These are phyloP conservation scores for Crematogaster levior DNA, from an alignment of 2,888 invertebrate species.

Conservation along the genomic window DNA sequence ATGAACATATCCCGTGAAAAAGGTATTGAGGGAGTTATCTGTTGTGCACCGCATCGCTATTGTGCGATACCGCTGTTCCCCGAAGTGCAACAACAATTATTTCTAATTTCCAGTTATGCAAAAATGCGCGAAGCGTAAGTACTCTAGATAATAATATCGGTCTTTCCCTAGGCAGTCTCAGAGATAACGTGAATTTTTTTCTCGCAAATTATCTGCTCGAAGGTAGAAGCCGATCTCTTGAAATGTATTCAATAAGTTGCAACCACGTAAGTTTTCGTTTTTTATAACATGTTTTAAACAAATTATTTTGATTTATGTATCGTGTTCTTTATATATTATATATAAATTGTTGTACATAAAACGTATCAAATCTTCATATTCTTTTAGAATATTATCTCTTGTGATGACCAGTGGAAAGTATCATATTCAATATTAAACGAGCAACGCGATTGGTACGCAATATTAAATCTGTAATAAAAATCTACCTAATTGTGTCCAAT, in stretches of 20 bases:
- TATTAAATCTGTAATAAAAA: not conserved
- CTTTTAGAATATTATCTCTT: not conserved
- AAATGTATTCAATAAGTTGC: slow-evolving; percentile 53
- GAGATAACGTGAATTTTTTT: slow-evolving; percentile 75
- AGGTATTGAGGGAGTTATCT: slow-evolving; percentile 42
- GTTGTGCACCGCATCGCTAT: slow-evolving; percentile 19
- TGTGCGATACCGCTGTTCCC: slow-evolving; percentile 61
- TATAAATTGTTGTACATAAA: not conserved
- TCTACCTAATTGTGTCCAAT: not conserved
- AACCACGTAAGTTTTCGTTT: slow-evolving; percentile 41
- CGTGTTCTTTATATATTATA: no score
- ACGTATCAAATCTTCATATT: not conserved
- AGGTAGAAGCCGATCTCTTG: slow-evolving; percentile 61
- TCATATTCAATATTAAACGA: not conserved
- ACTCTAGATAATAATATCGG: slow-evolving; percentile 79
- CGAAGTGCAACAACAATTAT: slow-evolving; percentile 79
- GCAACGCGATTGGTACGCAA: not conserved
- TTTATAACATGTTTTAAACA: not conserved
- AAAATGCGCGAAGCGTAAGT: slow-evolving; percentile 81
- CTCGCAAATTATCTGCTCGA: slow-evolving; percentile 44
- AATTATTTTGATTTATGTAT: not conserved
- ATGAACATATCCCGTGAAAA: slow-evolving; percentile 29
- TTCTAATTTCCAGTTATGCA: slow-evolving; percentile 82
- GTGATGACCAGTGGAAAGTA: not conserved
- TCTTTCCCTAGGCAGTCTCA: slow-evolving; percentile 68